Evolutionary conservation across 1,140 invertebrate species (phyloP).

Genomic region (Ditylenchus dipsaci): DNA sequence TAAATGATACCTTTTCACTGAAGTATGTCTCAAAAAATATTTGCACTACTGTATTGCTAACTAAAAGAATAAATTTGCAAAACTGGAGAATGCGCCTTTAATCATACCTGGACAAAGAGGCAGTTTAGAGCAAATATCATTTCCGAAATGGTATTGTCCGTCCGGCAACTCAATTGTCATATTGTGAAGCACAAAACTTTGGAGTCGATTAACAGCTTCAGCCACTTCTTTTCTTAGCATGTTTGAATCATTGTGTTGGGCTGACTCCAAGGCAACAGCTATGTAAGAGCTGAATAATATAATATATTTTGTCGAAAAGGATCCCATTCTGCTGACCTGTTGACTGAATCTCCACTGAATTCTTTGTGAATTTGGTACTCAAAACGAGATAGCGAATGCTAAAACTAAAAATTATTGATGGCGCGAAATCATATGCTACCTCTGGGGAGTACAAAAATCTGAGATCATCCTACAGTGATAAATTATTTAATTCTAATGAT

Average conservation of each 20-base stretch:
- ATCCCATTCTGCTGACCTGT: slow-evolving; percentile 36
- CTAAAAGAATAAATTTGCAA: neutral
- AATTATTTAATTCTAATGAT: slow-evolving; percentile 14
- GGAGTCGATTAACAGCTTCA: slow-evolving; percentile 35
- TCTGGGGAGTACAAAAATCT: slow-evolving; percentile 55
- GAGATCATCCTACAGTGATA: slow-evolving; percentile 49
- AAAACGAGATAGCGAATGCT: slow-evolving; percentile 47
- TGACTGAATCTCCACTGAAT: slow-evolving; percentile 53
- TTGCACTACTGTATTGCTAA: slow-evolving; percentile 49
- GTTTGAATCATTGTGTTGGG: slow-evolving; percentile 25
- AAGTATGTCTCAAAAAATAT: slow-evolving; percentile 54
- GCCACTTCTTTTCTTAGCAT: slow-evolving; percentile 47
- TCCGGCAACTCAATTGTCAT: slow-evolving; percentile 49
- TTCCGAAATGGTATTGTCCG: slow-evolving; percentile 46
- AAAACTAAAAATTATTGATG: too few species aligned
- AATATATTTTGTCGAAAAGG: neutral
- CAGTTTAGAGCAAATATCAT: slow-evolving; percentile 45
- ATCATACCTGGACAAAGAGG: slow-evolving; percentile 29
- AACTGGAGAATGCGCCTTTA: too few species aligned
- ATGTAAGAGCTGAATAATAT: slow-evolving; percentile 41
- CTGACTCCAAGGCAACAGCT: slow-evolving; percentile 46
- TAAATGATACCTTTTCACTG: slow-evolving; percentile 44
- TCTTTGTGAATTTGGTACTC: slow-evolving; percentile 54
- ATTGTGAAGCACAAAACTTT: slow-evolving; percentile 47
- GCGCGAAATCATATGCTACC: too few species aligned